Conservation (phyloP, 2,797 vertebrate species). For the Sebastiscus albofasciatus region DNA sequence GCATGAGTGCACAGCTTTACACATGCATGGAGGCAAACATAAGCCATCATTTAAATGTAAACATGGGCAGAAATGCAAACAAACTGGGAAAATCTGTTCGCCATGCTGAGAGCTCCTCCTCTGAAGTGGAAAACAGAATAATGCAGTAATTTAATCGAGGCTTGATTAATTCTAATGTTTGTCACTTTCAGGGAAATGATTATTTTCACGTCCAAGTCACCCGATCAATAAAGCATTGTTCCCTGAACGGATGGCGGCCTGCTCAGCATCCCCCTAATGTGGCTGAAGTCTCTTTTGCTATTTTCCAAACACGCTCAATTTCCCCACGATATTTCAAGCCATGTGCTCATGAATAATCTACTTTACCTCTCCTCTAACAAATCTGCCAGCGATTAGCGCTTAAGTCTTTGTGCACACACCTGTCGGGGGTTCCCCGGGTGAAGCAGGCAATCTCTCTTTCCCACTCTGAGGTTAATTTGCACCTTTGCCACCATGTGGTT, state of each 20-base stretch:
- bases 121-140: slow-evolving; percentile 33
- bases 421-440: slow-evolving; percentile 33
- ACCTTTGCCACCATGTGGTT: slow-evolving; percentile 43
- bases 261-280: slow-evolving; percentile 36
- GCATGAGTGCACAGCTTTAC: slow-evolving; percentile 32
- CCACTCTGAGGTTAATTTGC: slow-evolving; percentile 42
- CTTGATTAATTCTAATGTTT: slow-evolving; percentile 61
- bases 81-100: slow-evolving; percentile 19
- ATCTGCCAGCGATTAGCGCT: slow-evolving; percentile 45
- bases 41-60: slow-evolving; percentile 42
- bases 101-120: not conserved
- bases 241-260: slow-evolving; percentile 32
- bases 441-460: slow-evolving; percentile 36
- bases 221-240: slow-evolving; percentile 56
- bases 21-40: slow-evolving; percentile 34
- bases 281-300: slow-evolving; percentile 40
- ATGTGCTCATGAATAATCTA: slow-evolving; percentile 63
- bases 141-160: slow-evolving; percentile 48
- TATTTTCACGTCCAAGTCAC: slow-evolving; percentile 50
- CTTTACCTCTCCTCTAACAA: slow-evolving; percentile 39
- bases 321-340: slow-evolving; percentile 31
- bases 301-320: slow-evolving; percentile 51
- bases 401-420: slow-evolving; percentile 56
- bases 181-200: slow-evolving; percentile 47
- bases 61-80: slow-evolving; percentile 33